phyloP scores from a whole-genome alignment of 2,113 vertebrate species.

The Leuciscus idus region DNA sequence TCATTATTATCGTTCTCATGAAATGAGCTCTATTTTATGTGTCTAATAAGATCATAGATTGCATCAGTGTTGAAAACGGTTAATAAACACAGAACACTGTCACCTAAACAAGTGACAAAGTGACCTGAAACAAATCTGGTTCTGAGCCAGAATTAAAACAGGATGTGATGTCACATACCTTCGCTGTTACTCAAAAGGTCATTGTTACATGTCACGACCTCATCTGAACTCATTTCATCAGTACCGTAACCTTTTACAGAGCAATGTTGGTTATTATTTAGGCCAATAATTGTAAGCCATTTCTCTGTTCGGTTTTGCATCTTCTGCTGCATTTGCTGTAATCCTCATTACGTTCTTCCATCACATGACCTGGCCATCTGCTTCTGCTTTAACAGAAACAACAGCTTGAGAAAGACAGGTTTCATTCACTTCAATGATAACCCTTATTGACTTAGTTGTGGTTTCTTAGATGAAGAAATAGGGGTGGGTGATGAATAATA shows the following conservation, averaged over 20 bases:
- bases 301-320: conserved; percentile 17
- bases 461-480: background rate
- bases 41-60: background rate
- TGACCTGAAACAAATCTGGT: background rate
- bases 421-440: conserved; percentile 6
- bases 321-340: conserved; percentile 39
- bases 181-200: background rate
- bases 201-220: background rate
- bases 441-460: background rate
- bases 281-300: background rate
- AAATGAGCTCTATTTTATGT: background rate
- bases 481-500: background rate
- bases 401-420: background rate
- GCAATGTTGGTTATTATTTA: background rate
- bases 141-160: background rate
- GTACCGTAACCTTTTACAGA: background rate
- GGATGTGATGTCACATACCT: conserved; percentile 24
- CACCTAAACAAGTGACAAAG: background rate
- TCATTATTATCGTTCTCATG: background rate
- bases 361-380: conserved; percentile 60
- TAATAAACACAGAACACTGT: background rate
- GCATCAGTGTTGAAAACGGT: background rate
- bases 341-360: conserved; percentile 58
- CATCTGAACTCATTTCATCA: background rate
- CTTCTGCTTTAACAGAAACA: conserved; percentile 36